Evolutionary conservation across 2,113 vertebrate genomes (phyloP).

Genomic region (Aspiorhynchus laticeps): DNA sequence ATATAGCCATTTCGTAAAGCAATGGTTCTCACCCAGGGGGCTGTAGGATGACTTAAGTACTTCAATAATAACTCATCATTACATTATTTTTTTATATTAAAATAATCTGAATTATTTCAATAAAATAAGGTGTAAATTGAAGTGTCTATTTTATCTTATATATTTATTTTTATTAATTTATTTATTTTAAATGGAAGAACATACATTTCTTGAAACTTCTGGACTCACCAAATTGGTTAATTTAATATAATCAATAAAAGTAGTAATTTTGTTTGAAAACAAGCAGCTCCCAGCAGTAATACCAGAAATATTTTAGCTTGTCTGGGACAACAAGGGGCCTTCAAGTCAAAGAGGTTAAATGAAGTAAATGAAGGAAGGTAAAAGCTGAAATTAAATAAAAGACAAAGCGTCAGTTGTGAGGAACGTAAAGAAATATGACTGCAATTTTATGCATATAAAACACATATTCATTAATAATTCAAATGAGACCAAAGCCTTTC

Average conservation of each 20-base stretch:
- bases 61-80: background rate
- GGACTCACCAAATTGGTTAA: background rate
- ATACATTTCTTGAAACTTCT: background rate
- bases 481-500: background rate
- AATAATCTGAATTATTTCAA: background rate
- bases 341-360: background rate
- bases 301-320: too few species aligned
- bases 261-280: too few species aligned
- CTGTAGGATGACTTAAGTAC: background rate
- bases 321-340: too few species aligned
- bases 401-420: background rate
- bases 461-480: slow-evolving; percentile 35
- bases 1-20: too few species aligned
- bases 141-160: background rate
- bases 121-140: background rate
- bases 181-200: background rate
- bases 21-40: background rate
- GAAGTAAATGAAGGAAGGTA: background rate
- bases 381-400: background rate
- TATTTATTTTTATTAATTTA: too few species aligned
- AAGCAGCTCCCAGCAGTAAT: background rate
- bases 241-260: background rate
- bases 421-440: background rate
- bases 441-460: slow-evolving; percentile 22
- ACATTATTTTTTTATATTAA: background rate